Base-by-base conservation (phyloP, 92 coral and sea anemone genomes). In the Epizoanthus stellaris region DNA sequence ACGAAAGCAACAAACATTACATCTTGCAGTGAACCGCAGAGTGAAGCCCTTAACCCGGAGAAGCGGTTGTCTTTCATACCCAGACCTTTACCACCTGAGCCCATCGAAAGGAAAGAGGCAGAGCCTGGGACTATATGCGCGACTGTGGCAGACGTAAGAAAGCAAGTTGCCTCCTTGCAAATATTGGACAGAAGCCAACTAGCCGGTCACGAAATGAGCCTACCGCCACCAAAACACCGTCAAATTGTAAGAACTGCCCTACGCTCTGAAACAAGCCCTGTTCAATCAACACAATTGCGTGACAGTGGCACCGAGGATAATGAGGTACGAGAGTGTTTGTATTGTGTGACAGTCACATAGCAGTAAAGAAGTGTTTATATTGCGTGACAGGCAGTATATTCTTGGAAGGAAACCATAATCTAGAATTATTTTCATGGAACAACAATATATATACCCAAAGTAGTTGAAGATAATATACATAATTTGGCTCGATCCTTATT, bases 81-180 rank as follows among this genome's bases (percentile, higher is more conserved):
- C 20, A 68, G 52, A 15, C 73, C 73, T 15, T 45, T 68, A 4
- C 73, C 20, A 68, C 47, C 73, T 68, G 73, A 68, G 49, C 73
- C 73, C 21, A 68, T n/a, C 1, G 73, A 68, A 14, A 7, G 6
- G 10, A 52, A 38, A 38, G 17, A 4, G 3, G 73, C 3, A 11
- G 73, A 13, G 4, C 20, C 14, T 38, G 9, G 2, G 25, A 43
- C 16, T 6, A 6, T 5, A 13, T 68, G 39, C 12, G 73, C 56
- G 14, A 52, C 17, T 40, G 21, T 4, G 0, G 21, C n/a, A 68
- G 10, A 16, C 1, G 52, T 34, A 23, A 43, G 6, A 5, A 67
- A 43, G 47, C 36, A 21, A 67, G 10, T 4, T 7, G 42, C 42
- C 17, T 40, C 45, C 42, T 15, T 7, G 36, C 39, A 14, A 15